These are phyloP conservation scores for Campoplex capitator DNA, from an alignment of 2,888 invertebrate genomes.

Conservation along the genomic window DNA sequence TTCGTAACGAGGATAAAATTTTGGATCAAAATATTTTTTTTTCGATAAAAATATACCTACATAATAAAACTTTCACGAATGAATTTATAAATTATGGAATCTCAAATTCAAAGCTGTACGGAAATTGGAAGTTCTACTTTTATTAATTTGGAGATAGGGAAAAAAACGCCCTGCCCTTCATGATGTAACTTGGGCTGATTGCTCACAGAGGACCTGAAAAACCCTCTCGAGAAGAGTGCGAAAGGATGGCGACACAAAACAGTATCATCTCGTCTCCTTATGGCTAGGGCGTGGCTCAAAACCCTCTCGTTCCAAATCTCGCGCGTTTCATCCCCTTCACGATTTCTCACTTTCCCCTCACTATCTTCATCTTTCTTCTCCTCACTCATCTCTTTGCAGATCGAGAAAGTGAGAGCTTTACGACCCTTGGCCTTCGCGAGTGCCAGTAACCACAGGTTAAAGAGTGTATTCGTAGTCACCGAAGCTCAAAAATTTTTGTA, in stretches of 20 bases:
- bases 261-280: conserved; percentile 79
- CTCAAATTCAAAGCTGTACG: neutral
- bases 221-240: conserved; percentile 66
- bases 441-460: conserved; percentile 43
- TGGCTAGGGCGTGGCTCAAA: conserved; percentile 79
- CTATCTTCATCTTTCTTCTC: conserved; percentile 18
- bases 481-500: conserved; percentile 19
- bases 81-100: neutral
- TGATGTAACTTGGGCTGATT: conserved; percentile 18
- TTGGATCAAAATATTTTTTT: too few species aligned
- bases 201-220: conserved; percentile 54
- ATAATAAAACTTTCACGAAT: neutral
- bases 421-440: conserved; percentile 45
- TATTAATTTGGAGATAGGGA: conserved; percentile 59
- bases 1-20: too few species aligned
- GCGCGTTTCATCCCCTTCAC: conserved; percentile 65
- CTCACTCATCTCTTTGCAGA: neutral
- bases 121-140: conserved; percentile 24
- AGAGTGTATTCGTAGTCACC: conserved; percentile 15
- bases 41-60: neutral
- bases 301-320: conserved; percentile 74
- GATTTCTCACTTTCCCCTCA: conserved; percentile 56
- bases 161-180: conserved; percentile 47
- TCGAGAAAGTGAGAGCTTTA: neutral
- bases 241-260: conserved; percentile 74